These are phyloP conservation scores for Centroberyx gerrardi DNA, from an alignment of 2,797 vertebrate species.

Conservation along the genomic window DNA sequence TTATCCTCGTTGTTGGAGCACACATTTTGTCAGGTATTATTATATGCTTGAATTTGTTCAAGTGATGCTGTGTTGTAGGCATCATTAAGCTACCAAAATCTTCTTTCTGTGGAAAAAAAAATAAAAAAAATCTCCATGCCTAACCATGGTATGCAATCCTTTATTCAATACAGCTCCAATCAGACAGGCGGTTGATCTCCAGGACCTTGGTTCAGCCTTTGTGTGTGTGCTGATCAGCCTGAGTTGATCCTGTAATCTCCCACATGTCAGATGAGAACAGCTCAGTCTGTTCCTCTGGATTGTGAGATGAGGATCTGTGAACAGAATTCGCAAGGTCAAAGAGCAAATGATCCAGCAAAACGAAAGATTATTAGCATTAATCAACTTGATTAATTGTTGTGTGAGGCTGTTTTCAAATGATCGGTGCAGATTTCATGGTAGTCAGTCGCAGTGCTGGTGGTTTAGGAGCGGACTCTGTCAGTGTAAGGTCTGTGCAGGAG, in stretches of 20 bases:
- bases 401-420: conserved; percentile 15
- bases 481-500: background rate
- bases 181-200: conserved; percentile 43
- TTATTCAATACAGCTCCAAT: conserved; percentile 23
- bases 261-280: conserved; percentile 1
- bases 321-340: conserved; percentile 37
- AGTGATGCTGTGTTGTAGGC: background rate
- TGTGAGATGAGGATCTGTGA: conserved; percentile 5
- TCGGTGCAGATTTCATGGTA: background rate
- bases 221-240: conserved; percentile 22
- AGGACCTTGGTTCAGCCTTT: background rate
- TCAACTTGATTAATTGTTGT: conserved; percentile 45
- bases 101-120: background rate
- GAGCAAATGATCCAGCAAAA: conserved; percentile 24
- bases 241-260: conserved; percentile 41
- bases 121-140: background rate
- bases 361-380: conserved; percentile 29
- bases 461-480: background rate
- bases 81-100: no score
- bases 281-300: background rate
- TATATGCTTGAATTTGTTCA: background rate
- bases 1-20: background rate
- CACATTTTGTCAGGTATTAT: background rate
- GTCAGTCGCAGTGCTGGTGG: background rate
- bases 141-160: background rate